phyloP scores from a whole-genome alignment of 2,888 invertebrate species.

The Hirtodrosophila cameraria region DNA sequence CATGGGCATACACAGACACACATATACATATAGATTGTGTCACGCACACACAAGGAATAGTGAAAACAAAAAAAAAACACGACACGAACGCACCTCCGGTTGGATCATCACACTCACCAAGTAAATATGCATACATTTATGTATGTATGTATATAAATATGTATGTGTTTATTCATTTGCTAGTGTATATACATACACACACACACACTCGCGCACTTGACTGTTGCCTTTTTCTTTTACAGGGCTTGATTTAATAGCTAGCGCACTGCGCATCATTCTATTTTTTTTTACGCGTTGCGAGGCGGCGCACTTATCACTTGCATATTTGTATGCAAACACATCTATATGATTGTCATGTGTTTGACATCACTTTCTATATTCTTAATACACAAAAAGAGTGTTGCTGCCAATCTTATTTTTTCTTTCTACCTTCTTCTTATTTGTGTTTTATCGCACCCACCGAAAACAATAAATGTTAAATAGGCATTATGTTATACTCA shows the following conservation, averaged over 20 bases:
- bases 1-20: not conserved
- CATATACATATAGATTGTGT: conserved; percentile 35
- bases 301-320: not conserved
- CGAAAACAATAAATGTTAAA: conserved; percentile 41
- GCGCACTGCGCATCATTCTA: conserved; percentile 53
- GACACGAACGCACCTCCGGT: conserved; percentile 58
- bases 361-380: conserved; percentile 16
- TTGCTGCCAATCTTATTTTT: conserved; percentile 23
- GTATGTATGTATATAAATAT: conserved; percentile 2
- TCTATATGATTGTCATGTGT: conserved; percentile 2
- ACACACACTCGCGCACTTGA: conserved; percentile 52
- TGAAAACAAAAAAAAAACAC: conserved; percentile 34
- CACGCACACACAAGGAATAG: conserved; percentile 40
- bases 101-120: conserved; percentile 60
- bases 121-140: conserved; percentile 44
- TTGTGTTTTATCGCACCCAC: conserved; percentile 43
- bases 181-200: conserved; percentile 48
- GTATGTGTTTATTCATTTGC: conserved; percentile 44
- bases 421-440: too few species aligned
- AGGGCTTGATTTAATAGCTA: conserved; percentile 39
- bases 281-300: conserved; percentile 13
- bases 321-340: conserved; percentile 8
- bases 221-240: conserved; percentile 50
- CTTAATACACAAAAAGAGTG: not conserved
- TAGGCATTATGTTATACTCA: conserved; percentile 37